Base-by-base conservation (phyloP, 2,888 invertebrate genomes). In the Oligia fasciuncula region DNA sequence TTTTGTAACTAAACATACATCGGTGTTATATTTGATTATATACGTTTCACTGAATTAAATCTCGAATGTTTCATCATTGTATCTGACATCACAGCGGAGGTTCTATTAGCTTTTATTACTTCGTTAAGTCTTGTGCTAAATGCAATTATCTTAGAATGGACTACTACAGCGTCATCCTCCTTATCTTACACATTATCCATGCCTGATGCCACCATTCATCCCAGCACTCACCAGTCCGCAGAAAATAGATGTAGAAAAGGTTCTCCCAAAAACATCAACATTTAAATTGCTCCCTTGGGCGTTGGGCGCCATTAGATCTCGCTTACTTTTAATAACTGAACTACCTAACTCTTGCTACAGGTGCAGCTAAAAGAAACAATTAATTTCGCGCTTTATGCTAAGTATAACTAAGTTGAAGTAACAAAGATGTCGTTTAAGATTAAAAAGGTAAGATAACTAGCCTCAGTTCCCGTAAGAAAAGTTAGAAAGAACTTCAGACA, bases 341-440 rank as follows among this genome's bases (percentile, higher is more conserved):
- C 29, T 49, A 76, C 46, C 80, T 75, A 67, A 66, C 57, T 73
- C 57, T 76, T 72, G 76, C 51, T 69, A 73, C 87, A 85, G 86
- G 88, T 87, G 87, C 81, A 79, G 72, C 76, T 84, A 84, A 84
- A 80, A 81, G 72, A 88, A 84, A 80, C 65, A 77, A 87, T 87
- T 86, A 79, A 81, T 87, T 79, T 66, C 67, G 23, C 40, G 68
- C 72, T 84, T 87, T 60, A 76, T 74, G 72, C 75, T 71, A 66
- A 77, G 76, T 79, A 54, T 74, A 77, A 74, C 54, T 76, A 72
- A 86, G 86, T 66, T 79, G 65, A 74, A 74, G 74, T 69, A 29
- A 75, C 72, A 79, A 78, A 74, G 74, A 75, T 71, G 71, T 71
- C 65, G 77, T 73, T 82, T 49, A 54, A 69, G 76, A 79, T 79